Evolutionary conservation across 2,113 vertebrate genomes (phyloP), one percentile per base, ranked within the genome.

Genomic region (Rhinolophus ferrumequinum): DNA sequence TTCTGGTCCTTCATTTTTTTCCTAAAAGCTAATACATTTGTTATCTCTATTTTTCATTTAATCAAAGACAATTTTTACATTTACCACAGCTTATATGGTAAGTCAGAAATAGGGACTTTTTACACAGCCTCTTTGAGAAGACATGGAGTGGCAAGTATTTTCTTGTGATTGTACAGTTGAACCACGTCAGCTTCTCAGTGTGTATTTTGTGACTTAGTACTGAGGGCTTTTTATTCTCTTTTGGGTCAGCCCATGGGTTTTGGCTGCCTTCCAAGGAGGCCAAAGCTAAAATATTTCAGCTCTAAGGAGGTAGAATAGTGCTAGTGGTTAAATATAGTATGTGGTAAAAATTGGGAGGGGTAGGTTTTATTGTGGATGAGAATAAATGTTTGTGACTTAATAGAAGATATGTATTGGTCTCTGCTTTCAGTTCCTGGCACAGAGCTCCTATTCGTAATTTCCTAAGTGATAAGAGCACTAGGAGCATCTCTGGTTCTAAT

Each of bases 261-360:
- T 93, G 83, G 79, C 70, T 94, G 33, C 33, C 35, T 86, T 93
- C 67, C 64, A 91, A 30, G 9, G n/a, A 96, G 89, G 67, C 82
- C 72, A 80, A 70, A 93, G 50, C 69, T 93, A 85, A 92, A 73
- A 88, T 88, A 75, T 70, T 60, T 90, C 52, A 47, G 24, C 66
- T 92, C 16, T 70, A 60, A 94, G 88, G 54, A 92, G 52, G 30
- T 14, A 69, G 41, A 62, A 41, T 67, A 91, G 52, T 56, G 24
- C 22, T 54, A 50, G 26, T 77, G 82, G 30, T 41, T 50, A 76
- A 87, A 18, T 70, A 22, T 77, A 70, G 44, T 35, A 50, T 76
- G 72, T 64, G 6, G 47, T 85, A 38, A 92, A 92, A 95, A 64
- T 92, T 85, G 33, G 26, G 44, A 92, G 80, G 22, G 33, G 22